Conservation (phyloP, 2,888 invertebrate genomes). For the Amblyjoppa fuscipennis region DNA sequence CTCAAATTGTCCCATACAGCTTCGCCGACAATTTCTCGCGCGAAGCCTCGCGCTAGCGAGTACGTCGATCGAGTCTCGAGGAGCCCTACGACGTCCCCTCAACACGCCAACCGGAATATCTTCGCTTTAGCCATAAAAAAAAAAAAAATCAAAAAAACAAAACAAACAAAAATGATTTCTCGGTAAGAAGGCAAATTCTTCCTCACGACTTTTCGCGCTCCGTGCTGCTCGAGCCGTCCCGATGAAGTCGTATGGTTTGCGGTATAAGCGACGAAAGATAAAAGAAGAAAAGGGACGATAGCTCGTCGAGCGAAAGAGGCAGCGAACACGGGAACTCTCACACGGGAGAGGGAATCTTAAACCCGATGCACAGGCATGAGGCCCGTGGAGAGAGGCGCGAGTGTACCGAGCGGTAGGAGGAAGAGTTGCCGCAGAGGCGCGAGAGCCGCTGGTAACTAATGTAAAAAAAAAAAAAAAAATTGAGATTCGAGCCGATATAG, state of each 20-base stretch:
- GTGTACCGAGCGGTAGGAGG: slow-evolving; percentile 1
- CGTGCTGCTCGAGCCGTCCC: slow-evolving; percentile 1
- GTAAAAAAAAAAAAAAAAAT: slow-evolving; percentile 70
- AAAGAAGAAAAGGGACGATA: slow-evolving; percentile 19
- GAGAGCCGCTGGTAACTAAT: slow-evolving; percentile 61
- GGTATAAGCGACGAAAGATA: not conserved
- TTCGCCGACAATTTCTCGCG: too few species aligned
- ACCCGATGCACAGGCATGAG: too few species aligned
- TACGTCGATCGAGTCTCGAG: too few species aligned
- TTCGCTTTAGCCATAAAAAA: too few species aligned
- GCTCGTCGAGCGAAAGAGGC: slow-evolving; percentile 20
- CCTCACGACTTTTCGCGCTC: slow-evolving; percentile 39
- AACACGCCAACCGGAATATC: too few species aligned
- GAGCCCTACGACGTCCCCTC: too few species aligned
- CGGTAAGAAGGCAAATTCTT: slow-evolving; percentile 13
- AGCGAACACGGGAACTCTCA: slow-evolving; percentile 44
- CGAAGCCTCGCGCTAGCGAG: too few species aligned
- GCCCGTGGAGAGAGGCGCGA: not conserved
- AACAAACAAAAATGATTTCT: not conserved
- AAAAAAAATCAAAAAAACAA: not conserved
- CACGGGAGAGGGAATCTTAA: slow-evolving; percentile 31
- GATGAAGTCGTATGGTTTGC: slow-evolving; percentile 21
- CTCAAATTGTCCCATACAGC: too few species aligned
- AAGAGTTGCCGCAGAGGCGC: slow-evolving; percentile 34
- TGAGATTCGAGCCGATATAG: slow-evolving; percentile 71